Conservation (phyloP, 2,797 vertebrate species). For the Chaetophractus vellerosus region DNA sequence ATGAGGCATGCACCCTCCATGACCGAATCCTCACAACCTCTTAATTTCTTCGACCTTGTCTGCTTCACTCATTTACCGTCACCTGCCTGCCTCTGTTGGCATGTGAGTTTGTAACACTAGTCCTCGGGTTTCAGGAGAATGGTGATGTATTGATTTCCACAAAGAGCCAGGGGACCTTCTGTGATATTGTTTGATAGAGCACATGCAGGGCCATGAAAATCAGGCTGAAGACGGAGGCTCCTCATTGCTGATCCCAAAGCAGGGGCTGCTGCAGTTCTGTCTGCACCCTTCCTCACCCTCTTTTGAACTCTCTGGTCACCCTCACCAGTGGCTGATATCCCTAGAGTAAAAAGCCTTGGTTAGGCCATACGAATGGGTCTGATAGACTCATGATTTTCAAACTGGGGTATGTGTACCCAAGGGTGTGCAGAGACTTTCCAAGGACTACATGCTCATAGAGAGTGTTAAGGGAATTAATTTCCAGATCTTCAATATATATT, state of each 20-base stretch:
- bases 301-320: not conserved
- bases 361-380: not conserved
- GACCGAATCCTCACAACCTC: not conserved
- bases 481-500: not conserved
- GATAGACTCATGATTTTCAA: constrained; percentile 18
- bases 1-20: not conserved
- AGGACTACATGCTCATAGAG: not conserved
- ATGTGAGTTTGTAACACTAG: not conserved
- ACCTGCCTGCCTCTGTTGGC: not conserved
- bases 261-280: not conserved
- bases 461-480: constrained; percentile 5
- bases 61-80: not conserved
- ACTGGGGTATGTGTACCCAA: not conserved
- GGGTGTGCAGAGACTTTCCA: not conserved
- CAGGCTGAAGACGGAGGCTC: not conserved
- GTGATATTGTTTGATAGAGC: not conserved
- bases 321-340: not conserved
- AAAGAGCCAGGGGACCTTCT: not conserved
- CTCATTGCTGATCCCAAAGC: not conserved
- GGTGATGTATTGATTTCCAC: not conserved
- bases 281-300: not conserved
- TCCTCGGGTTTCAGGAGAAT: not conserved
- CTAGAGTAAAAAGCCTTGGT: not conserved
- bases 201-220: not conserved
- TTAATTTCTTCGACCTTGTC: not conserved